phyloP scores from a whole-genome alignment of 2,113 vertebrate genomes.

The Pithys albifrons region DNA sequence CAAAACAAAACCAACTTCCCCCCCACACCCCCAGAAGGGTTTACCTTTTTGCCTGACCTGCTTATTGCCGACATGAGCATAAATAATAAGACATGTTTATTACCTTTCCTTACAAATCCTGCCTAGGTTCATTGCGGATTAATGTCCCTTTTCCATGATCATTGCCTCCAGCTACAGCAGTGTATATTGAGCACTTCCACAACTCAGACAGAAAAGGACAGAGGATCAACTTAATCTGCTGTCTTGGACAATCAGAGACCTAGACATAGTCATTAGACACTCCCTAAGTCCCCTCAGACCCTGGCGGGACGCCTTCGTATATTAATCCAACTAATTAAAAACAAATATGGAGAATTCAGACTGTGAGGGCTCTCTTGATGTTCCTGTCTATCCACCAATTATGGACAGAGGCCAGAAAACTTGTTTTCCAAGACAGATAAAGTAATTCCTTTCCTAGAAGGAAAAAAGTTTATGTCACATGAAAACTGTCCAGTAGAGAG shows the following conservation, averaged over 20 bases:
- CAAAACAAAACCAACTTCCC: neutral
- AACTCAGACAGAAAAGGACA: neutral
- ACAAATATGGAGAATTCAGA: neutral
- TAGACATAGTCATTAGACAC: neutral
- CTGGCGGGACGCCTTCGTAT: neutral
- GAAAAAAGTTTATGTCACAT: neutral
- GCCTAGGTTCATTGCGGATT: neutral
- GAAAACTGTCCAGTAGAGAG: neutral
- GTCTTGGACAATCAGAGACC: neutral
- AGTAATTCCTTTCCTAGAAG: neutral
- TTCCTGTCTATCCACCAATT: neutral
- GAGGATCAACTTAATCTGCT: neutral
- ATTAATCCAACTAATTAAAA: neutral
- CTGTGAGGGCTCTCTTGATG: neutral
- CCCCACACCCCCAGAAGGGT: neutral
- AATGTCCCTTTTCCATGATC: neutral
- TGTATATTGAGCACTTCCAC: neutral
- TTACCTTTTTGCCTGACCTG: neutral
- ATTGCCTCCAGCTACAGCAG: neutral
- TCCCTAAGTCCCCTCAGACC: neutral
- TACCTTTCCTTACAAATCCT: neutral
- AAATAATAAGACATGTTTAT: neutral
- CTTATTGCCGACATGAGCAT: neutral
- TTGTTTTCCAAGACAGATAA: neutral
- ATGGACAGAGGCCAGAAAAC: neutral